Conservation (phyloP, 2,113 vertebrate species). For the Emydura subglobosa region DNA sequence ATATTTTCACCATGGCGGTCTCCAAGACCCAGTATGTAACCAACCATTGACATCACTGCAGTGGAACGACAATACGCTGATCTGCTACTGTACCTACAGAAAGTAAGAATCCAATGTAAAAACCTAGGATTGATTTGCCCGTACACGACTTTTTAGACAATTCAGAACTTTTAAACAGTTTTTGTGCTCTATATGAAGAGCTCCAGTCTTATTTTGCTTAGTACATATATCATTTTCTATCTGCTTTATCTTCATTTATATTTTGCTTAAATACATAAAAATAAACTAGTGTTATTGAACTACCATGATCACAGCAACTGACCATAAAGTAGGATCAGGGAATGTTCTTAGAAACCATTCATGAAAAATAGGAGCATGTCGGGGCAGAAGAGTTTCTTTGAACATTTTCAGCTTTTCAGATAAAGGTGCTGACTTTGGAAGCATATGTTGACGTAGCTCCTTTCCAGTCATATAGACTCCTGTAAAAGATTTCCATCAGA, state of each 20-base stretch:
- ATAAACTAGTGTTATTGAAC: background rate
- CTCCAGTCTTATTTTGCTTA: background rate
- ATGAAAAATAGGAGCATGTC: conserved; percentile 93
- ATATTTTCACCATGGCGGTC: conserved; percentile 98
- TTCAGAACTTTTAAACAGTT: background rate
- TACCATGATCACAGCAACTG: conserved; percentile 10
- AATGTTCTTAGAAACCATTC: conserved; percentile 98
- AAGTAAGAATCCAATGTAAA: background rate
- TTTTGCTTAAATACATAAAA: background rate
- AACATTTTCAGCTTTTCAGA: conserved; percentile 93
- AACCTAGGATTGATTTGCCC: background rate
- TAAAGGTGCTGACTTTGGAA: conserved; percentile 90
- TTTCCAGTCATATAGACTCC: conserved; percentile 94
- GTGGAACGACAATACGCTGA: conserved; percentile 96
- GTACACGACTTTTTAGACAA: background rate
- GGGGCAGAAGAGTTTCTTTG: conserved; percentile 91
- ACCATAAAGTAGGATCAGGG: conserved; percentile 97
- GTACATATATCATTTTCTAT: background rate
- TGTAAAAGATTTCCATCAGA: conserved; percentile 63
- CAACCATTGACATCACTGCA: conserved; percentile 99
- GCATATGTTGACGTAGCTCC: conserved; percentile 92
- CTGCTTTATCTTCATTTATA: fast-evolving
- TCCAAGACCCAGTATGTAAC: conserved; percentile 95
- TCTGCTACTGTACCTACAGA: conserved; percentile 93
- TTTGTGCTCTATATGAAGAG: background rate